Evolutionary conservation across 2,797 vertebrate genomes (phyloP).

Genomic region (Erethizon dorsatum): DNA sequence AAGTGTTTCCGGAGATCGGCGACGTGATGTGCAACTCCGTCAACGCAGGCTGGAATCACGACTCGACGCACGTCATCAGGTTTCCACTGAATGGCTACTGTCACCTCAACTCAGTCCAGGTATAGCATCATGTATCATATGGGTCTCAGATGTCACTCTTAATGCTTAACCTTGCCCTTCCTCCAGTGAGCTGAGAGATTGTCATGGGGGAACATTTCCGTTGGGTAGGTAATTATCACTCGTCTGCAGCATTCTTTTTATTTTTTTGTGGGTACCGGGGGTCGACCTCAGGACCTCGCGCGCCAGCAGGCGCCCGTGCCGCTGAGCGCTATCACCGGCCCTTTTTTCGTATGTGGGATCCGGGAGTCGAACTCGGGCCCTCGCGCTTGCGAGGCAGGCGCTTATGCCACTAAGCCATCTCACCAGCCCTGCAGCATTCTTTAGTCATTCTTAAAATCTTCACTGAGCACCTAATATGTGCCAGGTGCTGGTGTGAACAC

Average conservation of each 20-base stretch:
- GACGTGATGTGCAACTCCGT: slow-evolving; percentile 99
- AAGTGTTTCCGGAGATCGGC: slow-evolving; percentile 98
- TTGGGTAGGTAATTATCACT: neutral
- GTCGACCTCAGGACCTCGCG: no score
- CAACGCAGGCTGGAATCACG: slow-evolving; percentile 99
- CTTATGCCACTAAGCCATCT: no score
- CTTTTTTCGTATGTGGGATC: no score
- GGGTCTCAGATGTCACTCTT: neutral
- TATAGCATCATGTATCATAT: slow-evolving; percentile 72
- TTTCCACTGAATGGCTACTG: slow-evolving; percentile 99
- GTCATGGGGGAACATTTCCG: neutral
- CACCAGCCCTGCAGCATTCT: neutral
- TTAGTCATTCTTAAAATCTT: neutral
- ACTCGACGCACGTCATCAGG: slow-evolving; percentile 98
- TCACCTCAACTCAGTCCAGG: slow-evolving; percentile 99
- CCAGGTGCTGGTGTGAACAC: neutral
- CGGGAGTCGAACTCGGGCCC: no score
- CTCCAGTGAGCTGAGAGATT: neutral
- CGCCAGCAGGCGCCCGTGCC: no score
- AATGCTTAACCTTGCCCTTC: neutral
- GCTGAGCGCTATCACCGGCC: no score
- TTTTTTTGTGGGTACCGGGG: no score
- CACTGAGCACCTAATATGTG: neutral
- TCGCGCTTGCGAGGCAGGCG: no score
- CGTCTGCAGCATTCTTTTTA: neutral